Conservation (phyloP, 1,140 invertebrate genomes). For the Atta colombica region DNA sequence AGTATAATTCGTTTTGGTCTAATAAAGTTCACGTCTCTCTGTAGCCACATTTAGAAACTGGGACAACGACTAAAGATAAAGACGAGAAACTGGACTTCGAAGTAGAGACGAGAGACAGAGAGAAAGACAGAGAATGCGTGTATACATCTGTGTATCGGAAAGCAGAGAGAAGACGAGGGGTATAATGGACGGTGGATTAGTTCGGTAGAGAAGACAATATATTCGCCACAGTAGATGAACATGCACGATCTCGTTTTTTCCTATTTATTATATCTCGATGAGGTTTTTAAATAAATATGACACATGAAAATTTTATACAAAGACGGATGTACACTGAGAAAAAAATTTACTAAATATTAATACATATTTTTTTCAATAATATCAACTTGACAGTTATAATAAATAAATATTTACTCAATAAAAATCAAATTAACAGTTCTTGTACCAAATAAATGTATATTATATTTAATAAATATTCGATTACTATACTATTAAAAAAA, state of each 20-base stretch:
- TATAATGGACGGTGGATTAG: slow-evolving; percentile 52
- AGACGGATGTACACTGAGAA: background rate
- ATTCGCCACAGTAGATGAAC: slow-evolving; percentile 61
- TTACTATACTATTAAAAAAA: too few species aligned
- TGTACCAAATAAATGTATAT: too few species aligned
- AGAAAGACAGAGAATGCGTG: slow-evolving; percentile 53
- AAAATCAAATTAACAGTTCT: too few species aligned
- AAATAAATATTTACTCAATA: too few species aligned
- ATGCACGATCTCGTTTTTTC: slow-evolving; percentile 67
- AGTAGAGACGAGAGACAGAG: slow-evolving; percentile 52
- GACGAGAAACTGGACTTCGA: slow-evolving; percentile 35
- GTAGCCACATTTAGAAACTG: slow-evolving; percentile 26
- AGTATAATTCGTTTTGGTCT: background rate
- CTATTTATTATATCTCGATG: slow-evolving; percentile 27
- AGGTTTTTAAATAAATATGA: background rate
- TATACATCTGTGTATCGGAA: background rate
- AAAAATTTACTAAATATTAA: too few species aligned
- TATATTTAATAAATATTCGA: too few species aligned
- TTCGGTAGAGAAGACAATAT: slow-evolving; percentile 62
- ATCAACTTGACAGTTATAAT: too few species aligned
- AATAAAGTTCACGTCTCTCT: slow-evolving; percentile 27
- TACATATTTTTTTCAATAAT: too few species aligned
- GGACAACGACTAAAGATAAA: background rate
- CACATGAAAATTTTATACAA: background rate
- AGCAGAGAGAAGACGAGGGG: slow-evolving; percentile 43